Evolutionary conservation across 2,797 vertebrate species (phyloP).

Genomic region (Bucorvus abyssinicus): DNA sequence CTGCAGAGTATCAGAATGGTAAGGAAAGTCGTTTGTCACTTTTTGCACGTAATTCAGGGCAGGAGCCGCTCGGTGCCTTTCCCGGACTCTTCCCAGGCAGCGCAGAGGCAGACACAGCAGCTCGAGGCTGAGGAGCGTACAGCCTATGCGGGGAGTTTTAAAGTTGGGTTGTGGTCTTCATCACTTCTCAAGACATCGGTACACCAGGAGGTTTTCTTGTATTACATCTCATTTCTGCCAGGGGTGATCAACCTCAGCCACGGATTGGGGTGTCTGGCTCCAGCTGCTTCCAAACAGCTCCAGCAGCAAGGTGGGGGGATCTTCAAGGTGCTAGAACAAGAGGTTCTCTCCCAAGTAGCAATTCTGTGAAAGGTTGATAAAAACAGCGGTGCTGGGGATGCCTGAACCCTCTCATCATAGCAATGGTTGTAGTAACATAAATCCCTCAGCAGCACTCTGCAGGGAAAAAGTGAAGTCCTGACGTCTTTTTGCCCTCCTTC

Average conservation of each 20-base stretch:
- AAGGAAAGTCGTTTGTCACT: neutral
- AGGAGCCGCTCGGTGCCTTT: neutral
- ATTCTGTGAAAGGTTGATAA: neutral
- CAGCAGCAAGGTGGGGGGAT: neutral
- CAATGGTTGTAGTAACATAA: fast-evolving
- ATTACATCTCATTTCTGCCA: neutral
- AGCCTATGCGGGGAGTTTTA: neutral
- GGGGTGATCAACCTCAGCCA: neutral
- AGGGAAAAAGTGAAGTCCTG: neutral
- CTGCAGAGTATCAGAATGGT: neutral
- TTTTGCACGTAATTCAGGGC: neutral
- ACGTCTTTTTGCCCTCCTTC: neutral
- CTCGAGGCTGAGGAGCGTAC: neutral
- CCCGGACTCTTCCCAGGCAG: neutral
- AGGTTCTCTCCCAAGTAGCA: neutral
- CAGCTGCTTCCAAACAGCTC: neutral
- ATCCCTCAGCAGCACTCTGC: neutral
- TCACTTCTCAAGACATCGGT: neutral
- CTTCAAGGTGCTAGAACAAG: neutral
- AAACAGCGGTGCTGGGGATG: neutral
- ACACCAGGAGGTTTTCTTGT: neutral
- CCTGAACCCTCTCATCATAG: neutral
- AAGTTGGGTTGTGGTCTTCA: neutral
- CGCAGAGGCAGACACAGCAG: neutral
- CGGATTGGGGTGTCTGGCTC: neutral